phyloP scores from a whole-genome alignment of 2,888 invertebrate species.

The Pristionchus arcanus region DNA sequence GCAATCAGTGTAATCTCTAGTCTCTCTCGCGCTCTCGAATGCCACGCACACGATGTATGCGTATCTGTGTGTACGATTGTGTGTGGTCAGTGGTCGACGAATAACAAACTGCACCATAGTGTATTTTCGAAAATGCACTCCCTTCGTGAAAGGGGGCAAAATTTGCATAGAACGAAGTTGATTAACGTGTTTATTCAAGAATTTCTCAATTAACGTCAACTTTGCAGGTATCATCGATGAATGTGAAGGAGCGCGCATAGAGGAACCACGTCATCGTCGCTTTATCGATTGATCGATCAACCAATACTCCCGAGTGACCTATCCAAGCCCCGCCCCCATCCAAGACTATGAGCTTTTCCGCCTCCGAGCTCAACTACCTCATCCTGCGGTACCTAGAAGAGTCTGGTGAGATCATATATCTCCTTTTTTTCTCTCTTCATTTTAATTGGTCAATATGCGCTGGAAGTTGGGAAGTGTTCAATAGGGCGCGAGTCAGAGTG shows the following conservation, averaged over 20 bases:
- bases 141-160: background rate
- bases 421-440: background rate
- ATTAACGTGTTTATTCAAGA: background rate
- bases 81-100: background rate
- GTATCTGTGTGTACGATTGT: background rate
- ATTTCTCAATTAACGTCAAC: background rate
- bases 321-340: background rate
- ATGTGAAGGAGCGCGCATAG: slow-evolving; percentile 10
- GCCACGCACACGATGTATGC: background rate
- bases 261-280: background rate
- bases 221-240: slow-evolving; percentile 16
- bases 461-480: background rate
- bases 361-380: slow-evolving; percentile 98
- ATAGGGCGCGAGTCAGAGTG: background rate
- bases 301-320: background rate
- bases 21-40: background rate
- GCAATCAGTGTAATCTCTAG: slow-evolving; percentile 24
- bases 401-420: slow-evolving; percentile 86
- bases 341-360: slow-evolving; percentile 93
- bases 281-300: slow-evolving; percentile 46
- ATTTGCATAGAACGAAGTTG: background rate
- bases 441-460: background rate
- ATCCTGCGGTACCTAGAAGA: slow-evolving; percentile 98
- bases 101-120: background rate
- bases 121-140: background rate